Conservation (phyloP, 2,888 invertebrate genomes). For the Calliphora vomitoria region DNA sequence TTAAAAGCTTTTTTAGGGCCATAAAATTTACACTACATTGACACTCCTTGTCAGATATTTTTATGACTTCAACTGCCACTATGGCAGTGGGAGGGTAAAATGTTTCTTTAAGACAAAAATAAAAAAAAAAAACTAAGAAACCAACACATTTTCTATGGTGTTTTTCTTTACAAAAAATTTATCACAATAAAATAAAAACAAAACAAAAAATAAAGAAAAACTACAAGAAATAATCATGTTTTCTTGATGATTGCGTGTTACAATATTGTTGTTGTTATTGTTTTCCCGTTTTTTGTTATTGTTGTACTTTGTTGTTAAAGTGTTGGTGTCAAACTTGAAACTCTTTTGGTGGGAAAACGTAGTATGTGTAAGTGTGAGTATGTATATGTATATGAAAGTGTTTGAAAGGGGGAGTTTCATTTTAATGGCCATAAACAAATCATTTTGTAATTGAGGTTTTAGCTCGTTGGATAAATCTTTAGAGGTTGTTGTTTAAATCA, state of each 20-base stretch:
- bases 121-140: constrained; percentile 12
- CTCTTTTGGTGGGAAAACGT: neutral
- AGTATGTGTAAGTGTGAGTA: neutral
- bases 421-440: constrained; percentile 41
- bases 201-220: constrained; percentile 21
- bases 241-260: constrained; percentile 70
- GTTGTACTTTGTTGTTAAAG: constrained; percentile 21
- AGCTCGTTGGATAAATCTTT: neutral
- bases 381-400: neutral
- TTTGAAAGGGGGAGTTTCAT: constrained; percentile 40
- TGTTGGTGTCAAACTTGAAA: constrained; percentile 57
- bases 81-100: constrained; percentile 17
- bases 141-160: constrained; percentile 49
- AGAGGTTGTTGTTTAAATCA: neutral
- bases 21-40: constrained; percentile 72
- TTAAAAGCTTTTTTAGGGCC: constrained; percentile 66
- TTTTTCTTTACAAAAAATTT: constrained; percentile 35
- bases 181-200: constrained; percentile 32
- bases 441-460: constrained; percentile 20
- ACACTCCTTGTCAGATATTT: constrained; percentile 66
- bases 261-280: constrained; percentile 40
- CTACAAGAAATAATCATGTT: constrained; percentile 73
- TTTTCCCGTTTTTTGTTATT: constrained; percentile 1
- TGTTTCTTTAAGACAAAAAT: constrained; percentile 17
- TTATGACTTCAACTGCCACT: constrained; percentile 9